A percentile compares a stretch with the other conserved stretches of the same genome.
These are phyloP conservation scores for Ascaphus truei DNA, from an alignment of 2,113 vertebrate genomes.

Conservation along the genomic window DNA sequence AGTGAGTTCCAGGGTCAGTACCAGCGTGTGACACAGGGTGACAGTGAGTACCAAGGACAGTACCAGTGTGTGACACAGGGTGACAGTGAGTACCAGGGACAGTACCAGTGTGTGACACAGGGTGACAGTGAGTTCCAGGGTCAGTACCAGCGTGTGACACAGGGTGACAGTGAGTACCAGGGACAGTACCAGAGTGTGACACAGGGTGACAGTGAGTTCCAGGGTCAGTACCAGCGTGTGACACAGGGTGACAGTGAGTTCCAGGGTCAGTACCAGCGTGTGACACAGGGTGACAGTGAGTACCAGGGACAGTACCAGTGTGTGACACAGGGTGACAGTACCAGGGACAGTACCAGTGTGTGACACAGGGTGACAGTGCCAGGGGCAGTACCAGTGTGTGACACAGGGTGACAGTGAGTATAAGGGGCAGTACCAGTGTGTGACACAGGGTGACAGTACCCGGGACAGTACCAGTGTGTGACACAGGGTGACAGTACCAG, in stretches of 20 bases:
- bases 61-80: not conserved
- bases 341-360: no score
- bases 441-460: no score
- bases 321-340: not conserved
- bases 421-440: not conserved
- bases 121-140: no score
- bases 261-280: not conserved
- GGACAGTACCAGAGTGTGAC: not conserved
- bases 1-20: no score
- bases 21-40: not conserved
- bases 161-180: no score
- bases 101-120: not conserved
- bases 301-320: not conserved
- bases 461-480: not conserved
- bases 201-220: no score
- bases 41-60: no score
- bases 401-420: no score
- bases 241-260: no score
- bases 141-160: not conserved
- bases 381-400: not conserved
- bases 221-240: not conserved
- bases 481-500: not conserved
- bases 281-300: no score
- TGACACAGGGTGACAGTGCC: no score
- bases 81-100: no score